Evolutionary conservation across 2,888 invertebrate genomes (phyloP), one percentile per base, ranked within the genome.

Genomic region (Corbicula japonica): DNA sequence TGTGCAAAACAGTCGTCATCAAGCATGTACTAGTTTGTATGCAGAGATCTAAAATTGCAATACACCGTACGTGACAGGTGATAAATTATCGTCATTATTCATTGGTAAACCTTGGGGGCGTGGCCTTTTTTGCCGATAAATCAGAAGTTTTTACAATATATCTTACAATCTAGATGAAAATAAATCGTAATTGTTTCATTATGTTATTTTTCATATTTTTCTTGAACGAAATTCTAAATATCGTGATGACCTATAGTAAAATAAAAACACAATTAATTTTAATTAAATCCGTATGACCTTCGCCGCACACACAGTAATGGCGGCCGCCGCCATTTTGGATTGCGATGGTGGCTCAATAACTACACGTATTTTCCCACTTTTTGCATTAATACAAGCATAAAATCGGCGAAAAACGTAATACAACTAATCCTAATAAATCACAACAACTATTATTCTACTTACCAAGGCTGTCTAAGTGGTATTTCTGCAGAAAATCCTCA

Each of bases 271-370:
- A 74, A 77, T 71, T 54, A 75, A 77, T 74, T 81, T 81, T 75
- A 77, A 70, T 77, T 58, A 61, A 71, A 50, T 46, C 66, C 68
- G 52, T 50, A 68, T 71, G 75, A 77, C 70, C 66, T 74, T 70
- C 72, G 58, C 66, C 73, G 18, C 66, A 66, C 72, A 68, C 63
- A 50, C 61, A 56, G 62, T 35, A 46, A 34, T 44, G 63, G 52
- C 66, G 77, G 74, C 54, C 68, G 77, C 74, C 74, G 81, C 81
- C 81, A 81, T 81, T 75, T 81, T 81, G 81, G 71, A 75, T 65
- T 61, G 41, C 56, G 23, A 58, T 35, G 66, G 46, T 30, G 35
- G 26, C 34, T 52, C 10, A 44, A 48, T 68, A 66, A 63, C 58
- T 41, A 26, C 18, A 38, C 66, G 44, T 46, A 58, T 60, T 75